phyloP scores from a whole-genome alignment of 2,888 invertebrate species.

The Electrophaes corylata region DNA sequence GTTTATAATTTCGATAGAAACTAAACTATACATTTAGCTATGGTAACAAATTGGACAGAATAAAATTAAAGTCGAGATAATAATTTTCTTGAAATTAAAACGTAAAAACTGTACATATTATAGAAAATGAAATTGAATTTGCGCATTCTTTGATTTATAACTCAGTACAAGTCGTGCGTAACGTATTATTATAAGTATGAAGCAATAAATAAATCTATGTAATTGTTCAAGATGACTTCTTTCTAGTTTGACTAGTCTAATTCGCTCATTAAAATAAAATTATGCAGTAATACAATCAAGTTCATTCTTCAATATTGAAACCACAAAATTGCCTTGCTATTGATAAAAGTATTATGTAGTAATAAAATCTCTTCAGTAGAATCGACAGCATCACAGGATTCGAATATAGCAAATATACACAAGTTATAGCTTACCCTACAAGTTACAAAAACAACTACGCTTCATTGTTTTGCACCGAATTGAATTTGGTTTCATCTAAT shows the following conservation, averaged over 20 bases:
- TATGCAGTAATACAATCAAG: not conserved
- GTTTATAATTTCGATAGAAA: slow-evolving; percentile 54
- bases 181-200: slow-evolving; percentile 45
- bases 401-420: slow-evolving; percentile 63
- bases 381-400: slow-evolving; percentile 68
- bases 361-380: slow-evolving; percentile 56
- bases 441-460: slow-evolving; percentile 53
- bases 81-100: slow-evolving; percentile 23
- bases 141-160: slow-evolving; percentile 41
- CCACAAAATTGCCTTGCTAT: slow-evolving; percentile 17
- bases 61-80: slow-evolving; percentile 31
- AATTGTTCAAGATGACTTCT: slow-evolving; percentile 67
- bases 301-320: slow-evolving; percentile 21
- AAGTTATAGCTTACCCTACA: slow-evolving; percentile 40
- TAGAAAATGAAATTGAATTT: slow-evolving; percentile 24
- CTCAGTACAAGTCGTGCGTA: slow-evolving; percentile 37
- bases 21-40: slow-evolving; percentile 68
- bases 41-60: slow-evolving; percentile 68
- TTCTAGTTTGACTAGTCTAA: slow-evolving; percentile 82
- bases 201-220: slow-evolving; percentile 74
- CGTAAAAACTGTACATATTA: slow-evolving; percentile 6
- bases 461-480: slow-evolving; percentile 66
- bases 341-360: slow-evolving; percentile 44
- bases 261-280: slow-evolving; percentile 49
- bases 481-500: slow-evolving; percentile 67